Evolutionary conservation across 2,888 invertebrate species (phyloP), one percentile per base, ranked within the genome.

Genomic region (Hydrotaea cyrtoneurina): DNA sequence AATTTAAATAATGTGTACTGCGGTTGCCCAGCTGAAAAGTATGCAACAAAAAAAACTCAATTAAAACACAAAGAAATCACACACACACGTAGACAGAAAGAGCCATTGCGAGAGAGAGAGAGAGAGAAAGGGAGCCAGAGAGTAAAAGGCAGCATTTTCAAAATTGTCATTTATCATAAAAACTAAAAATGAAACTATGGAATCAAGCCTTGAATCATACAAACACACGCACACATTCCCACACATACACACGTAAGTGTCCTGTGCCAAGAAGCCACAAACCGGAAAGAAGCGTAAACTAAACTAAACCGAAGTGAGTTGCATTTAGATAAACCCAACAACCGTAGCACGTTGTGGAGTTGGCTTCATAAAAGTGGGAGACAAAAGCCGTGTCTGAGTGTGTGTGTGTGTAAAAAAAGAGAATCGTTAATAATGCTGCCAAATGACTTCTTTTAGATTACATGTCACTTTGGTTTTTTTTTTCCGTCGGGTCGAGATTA

Each of bases 151-250:
- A 39, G 13, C 39, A 39, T 39, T 59, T 59, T 23, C 21, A 26
- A 59, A 59, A 59, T 59, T 59, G 59, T 59, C 59, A 59, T 59
- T 59, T 59, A 59, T 59, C 59, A 26, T 26, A 59, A 23, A 7
- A 13, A 39, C 39, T n/a, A 50, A 31, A 31, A 31, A 7, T 31
- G 31, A 50, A 59, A 59, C 2, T 59, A 59, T 26, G 59, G 26
- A 23, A 59, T 13, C 23, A 23, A 10, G 7, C 23, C 21, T 31
- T 31, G 31, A 59, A 11, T 2, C 15, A 26, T 59, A 55, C 23
- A 21, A 2, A n/a, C 50, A 43, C 43, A 43, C 43, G 15, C 43
- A 43, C 43, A 43, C 10, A 2, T 43, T 7, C 50, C 13, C 15
- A n/a, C n/a, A 50, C 50, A n/a, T 50, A 50, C 50, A 4, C n/a